Conservation (phyloP, 2,113 vertebrate species). For the Casuarius casuarius region DNA sequence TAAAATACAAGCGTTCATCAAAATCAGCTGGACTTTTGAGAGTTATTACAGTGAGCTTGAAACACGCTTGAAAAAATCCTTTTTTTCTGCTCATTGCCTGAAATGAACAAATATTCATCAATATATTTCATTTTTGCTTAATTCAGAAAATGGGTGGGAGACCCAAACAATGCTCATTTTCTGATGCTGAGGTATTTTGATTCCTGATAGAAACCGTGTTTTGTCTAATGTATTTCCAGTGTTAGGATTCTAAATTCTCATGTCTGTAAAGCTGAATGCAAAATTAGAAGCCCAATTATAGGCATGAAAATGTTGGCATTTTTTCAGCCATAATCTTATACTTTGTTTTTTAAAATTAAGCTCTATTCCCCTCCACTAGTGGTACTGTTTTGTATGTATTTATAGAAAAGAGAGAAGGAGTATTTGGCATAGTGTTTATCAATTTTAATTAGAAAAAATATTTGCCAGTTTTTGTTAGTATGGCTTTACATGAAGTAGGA, state of each 20-base stretch:
- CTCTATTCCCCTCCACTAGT: not conserved
- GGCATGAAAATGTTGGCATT: not conserved
- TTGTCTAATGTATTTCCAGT: not conserved
- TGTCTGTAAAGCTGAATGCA: not conserved
- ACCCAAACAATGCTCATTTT: not conserved
- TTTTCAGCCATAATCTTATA: not conserved
- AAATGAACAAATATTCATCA: not conserved
- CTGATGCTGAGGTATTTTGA: not conserved
- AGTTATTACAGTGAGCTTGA: not conserved
- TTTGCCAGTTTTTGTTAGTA: not conserved
- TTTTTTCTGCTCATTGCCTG: not conserved
- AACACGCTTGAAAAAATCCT: not conserved
- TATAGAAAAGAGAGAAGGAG: not conserved
- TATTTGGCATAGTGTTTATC: not conserved
- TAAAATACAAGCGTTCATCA: not conserved
- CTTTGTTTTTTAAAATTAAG: not conserved
- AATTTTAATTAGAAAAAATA: not conserved
- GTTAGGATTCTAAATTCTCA: not conserved
- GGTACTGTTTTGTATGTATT: not conserved
- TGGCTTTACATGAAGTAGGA: not conserved
- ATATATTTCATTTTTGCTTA: not conserved
- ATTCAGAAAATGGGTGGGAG: not conserved
- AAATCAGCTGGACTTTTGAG: not conserved
- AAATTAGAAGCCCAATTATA: not conserved
- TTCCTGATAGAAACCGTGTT: not conserved